Base-by-base conservation (phyloP, 2,113 vertebrate species). In the Porphyrio hochstetteri region DNA sequence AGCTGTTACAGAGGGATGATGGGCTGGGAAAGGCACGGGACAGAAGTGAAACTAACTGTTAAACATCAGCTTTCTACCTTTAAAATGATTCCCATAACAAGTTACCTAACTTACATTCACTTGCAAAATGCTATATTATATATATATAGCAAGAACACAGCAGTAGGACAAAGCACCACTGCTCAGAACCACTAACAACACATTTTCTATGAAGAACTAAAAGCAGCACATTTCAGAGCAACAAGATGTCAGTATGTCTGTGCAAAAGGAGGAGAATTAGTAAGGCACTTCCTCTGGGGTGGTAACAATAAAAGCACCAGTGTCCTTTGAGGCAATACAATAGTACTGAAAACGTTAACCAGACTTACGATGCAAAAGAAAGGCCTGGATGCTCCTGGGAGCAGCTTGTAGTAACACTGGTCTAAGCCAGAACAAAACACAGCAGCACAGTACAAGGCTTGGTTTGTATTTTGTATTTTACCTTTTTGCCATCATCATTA, bases 41-140 rank as follows among this genome's bases (percentile, higher is more conserved):
- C 20, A 65, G 36, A 79, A 80, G 38, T 53, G 72, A 69, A 86
- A 55, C 48, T 68, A 71, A 76, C 11, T 0, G 2, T 12, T n/a
- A 76, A 57, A 50, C 11, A 18, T 31, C 55, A 67, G 7, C 36
- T 52, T 74, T 64, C 38, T 78, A n/a, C 33, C 57, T 92, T 67
- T 65, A 83, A 78, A 90, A 75, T 21, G 13, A 93, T 33, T 70
- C 69, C 56, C 61, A 9, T 57, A 16, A 82, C 5, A 68, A 44
- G 59, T 87, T 88, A 85, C 35, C 89, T 86, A 70, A 93, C 36
- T 89, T 90, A 72, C 18, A 88, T 96, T 97, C 96, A 97, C 96
- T 97, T 95, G 78, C 94, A 88, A 97, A 97, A 94, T 93, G 91
- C 89, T 94, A 79, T 93, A 95, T 95, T 79, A 71, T 50, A 82